Evolutionary conservation across 2,888 invertebrate species (phyloP), one percentile per base, ranked within the genome.

Genomic region (Helicoverpa assulta): DNA sequence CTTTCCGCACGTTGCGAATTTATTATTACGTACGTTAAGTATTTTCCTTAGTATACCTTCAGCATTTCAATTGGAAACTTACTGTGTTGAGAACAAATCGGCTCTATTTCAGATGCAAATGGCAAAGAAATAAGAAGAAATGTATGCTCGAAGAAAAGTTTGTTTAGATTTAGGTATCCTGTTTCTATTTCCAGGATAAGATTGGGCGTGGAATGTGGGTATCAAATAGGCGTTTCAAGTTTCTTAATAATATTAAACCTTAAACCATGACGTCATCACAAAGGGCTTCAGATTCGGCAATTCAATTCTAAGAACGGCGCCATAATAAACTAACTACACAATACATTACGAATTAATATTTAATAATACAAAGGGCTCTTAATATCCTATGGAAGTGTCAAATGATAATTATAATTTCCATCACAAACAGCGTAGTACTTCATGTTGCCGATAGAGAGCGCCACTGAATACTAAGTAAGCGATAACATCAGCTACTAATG

Each of bases 371-470:
- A 88, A 88, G 87, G 86, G 85, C 84, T 81, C 85, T 84, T 87
- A 89, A 86, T 88, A 90, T 87, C 85, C 88, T 82, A 88, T 85
- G 83, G 83, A 81, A 86, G 92, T 92, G 90, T 91, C 90, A 90
- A 88, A 88, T 86, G 86, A 91, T 88, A 86, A 91, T 94, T 93
- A 92, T 89, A 90, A 94, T 94, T 94, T 92, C 85, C 86, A 90
- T 92, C 94, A 94, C 94, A 93, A 83, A 73, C 89, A 73, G 74
- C 80, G 87, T 85, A 89, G 90, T 90, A 90, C 92, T 92, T 91
- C 92, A 91, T 91, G 87, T 84, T 84, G 91, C 92, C 92, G 92
- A 89, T 90, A 81, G 83, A 69, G 76, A 72, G 80, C 82, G 61
- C 81, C 72, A 76, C 65, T 86, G 95, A 90, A 95, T 95, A 93